Percentiles rank a stretch among this genome's conserved stretches.
phyloP scores from a whole-genome alignment of 2,888 invertebrate species.

The Phalera bucephala region DNA sequence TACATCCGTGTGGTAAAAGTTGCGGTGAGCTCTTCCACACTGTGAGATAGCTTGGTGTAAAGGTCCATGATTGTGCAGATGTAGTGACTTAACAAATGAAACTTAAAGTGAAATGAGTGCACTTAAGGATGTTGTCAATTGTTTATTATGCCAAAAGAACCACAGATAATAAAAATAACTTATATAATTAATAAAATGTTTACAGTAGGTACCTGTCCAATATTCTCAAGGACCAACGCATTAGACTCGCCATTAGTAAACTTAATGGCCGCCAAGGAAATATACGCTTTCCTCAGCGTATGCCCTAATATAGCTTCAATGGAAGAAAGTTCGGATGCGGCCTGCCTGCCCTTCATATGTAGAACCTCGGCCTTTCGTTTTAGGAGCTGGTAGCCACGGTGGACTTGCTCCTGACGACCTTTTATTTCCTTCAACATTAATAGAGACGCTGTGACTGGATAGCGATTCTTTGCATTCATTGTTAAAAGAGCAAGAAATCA shows the following conservation, averaged over 20 bases:
- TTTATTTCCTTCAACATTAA: slow-evolving; percentile 75
- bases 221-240: slow-evolving; percentile 71
- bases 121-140: no score
- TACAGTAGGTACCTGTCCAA: slow-evolving; percentile 71
- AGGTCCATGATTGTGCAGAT: no score
- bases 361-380: slow-evolving; percentile 69
- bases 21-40: no score
- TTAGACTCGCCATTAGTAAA: slow-evolving; percentile 76
- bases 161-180: no score
- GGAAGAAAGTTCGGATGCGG: slow-evolving; percentile 54
- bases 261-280: slow-evolving; percentile 70
- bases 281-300: slow-evolving; percentile 67
- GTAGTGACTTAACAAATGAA: no score
- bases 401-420: slow-evolving; percentile 63
- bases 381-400: slow-evolving; percentile 63
- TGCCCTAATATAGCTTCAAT: slow-evolving; percentile 65
- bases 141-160: no score
- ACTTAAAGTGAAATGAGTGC: no score
- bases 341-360: slow-evolving; percentile 59
- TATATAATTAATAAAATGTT: no score
- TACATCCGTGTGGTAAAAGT: no score
- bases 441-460: slow-evolving; percentile 68
- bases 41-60: no score
- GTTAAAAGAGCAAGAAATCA: slow-evolving; percentile 3
- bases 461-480: slow-evolving; percentile 72